A percentile compares a stretch with the other conserved stretches of the same genome.
These are phyloP conservation scores for Euglossa dilemma DNA, from an alignment of 1,140 invertebrate genomes.

Conservation along the genomic window DNA sequence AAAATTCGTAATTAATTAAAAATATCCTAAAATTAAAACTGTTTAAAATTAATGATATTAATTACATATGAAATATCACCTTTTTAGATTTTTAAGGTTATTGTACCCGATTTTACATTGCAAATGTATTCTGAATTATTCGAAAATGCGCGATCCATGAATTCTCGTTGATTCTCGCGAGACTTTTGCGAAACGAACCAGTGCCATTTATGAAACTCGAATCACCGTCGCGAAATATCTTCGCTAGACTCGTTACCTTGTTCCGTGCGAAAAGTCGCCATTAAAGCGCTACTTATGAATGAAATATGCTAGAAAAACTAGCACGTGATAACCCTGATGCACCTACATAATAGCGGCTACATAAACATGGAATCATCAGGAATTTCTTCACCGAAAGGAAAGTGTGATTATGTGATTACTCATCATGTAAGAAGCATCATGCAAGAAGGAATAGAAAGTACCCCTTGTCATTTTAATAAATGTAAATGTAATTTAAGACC, in stretches of 20 bases:
- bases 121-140: neutral
- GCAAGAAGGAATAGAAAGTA: neutral
- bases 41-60: too few relatives aligned
- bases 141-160: neutral
- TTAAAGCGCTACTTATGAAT: neutral
- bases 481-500: neutral
- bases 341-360: neutral
- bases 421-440: neutral
- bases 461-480: neutral
- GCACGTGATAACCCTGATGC: neutral
- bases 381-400: slow-evolving; percentile 1
- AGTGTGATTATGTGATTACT: slow-evolving; percentile 13
- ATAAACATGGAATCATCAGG: neutral
- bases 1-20: too few relatives aligned
- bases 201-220: neutral
- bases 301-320: neutral
- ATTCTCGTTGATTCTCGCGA: neutral
- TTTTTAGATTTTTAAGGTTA: too few relatives aligned
- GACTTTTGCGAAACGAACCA: neutral
- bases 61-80: too few relatives aligned
- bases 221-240: neutral
- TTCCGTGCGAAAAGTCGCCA: too few relatives aligned
- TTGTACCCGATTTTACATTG: too few relatives aligned
- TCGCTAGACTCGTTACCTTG: neutral
- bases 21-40: too few relatives aligned